Evolutionary conservation across 1,140 invertebrate genomes (phyloP).

Genomic region (Sitodiplosis mosellana): DNA sequence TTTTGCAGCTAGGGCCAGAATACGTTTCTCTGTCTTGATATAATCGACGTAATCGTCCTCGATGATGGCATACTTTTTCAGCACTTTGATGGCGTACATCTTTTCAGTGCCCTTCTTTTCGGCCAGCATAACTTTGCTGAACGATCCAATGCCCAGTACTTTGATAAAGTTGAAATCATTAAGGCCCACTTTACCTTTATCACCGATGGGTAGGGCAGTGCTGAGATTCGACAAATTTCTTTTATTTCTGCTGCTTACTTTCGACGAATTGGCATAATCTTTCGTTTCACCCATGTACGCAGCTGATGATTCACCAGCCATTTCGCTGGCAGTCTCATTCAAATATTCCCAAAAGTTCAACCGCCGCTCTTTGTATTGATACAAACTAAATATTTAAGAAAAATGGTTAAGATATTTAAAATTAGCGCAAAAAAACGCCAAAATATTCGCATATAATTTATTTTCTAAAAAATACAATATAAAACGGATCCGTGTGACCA

Average conservation of each 20-base stretch:
- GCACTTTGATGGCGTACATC: conserved; percentile 94
- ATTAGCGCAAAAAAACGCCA: conserved; percentile 95
- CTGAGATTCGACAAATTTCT: conserved; percentile 8
- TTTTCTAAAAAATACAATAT: too few species aligned
- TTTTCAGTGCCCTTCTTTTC: conserved; percentile 88
- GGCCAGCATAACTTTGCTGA: conserved; percentile 97
- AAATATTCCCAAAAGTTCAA: conserved; percentile 62
- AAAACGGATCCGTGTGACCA: too few species aligned
- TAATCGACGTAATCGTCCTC: conserved; percentile 99
- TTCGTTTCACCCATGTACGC: conserved; percentile 9
- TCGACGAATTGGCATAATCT: conserved; percentile 1
- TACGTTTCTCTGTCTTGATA: conserved; percentile 96
- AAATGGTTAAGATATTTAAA: too few species aligned
- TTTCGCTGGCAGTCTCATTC: conserved; percentile 28
- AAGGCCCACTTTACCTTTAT: conserved; percentile 43
- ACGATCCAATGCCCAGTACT: conserved; percentile 97
- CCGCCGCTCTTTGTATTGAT: conserved; percentile 95
- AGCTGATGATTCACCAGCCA: conserved; percentile 20
- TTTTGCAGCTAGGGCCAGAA: conserved; percentile 84
- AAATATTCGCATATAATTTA: too few species aligned
- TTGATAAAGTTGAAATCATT: conserved; percentile 91
- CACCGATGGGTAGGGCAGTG: conserved; percentile 17
- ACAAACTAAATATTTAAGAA: too few species aligned
- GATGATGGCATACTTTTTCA: conserved; percentile 98
- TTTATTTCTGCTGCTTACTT: not conserved